Evolutionary conservation across 1,140 invertebrate species (phyloP), one percentile per base, ranked within the genome.

Genomic region (Agrilus planipennis): DNA sequence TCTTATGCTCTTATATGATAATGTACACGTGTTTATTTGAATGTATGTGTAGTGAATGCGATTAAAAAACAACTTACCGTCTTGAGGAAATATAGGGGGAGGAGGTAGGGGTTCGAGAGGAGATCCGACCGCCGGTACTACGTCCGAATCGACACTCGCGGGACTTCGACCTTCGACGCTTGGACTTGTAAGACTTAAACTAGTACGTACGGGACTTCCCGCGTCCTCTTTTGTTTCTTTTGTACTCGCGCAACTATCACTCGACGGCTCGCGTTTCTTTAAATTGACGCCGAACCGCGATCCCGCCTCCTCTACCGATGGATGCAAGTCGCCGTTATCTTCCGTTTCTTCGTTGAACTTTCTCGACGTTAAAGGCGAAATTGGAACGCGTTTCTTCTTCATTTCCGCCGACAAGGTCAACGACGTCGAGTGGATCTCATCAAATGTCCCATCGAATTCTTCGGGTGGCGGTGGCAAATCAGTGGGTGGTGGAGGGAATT

Each of bases 401-500:
- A 58, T 44, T 20, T 63, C 61, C 11, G 64, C 45, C 1, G 68
- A 68, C 3, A 63, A 64, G 1, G 51, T 53, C 57, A 58, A 58
- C 11, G 51, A 44, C 5, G 45, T 34, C n/a, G 34, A 45, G 39
- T 53, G 46, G 29, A 58, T 49, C 32, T 47, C 57, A 52, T 43
- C 65, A 47, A 52, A 62, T 47, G 29, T 35, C 6, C 42, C 61
- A 44, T 57, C 65, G 17, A 75, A 75, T 39, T 84, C 79, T 44
- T 75, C 73, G 0, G 79, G 76, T 1, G 81, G 81, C 18, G 81
- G 81, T 1, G 81, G 81, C n/a, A 84, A 60, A 56, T 84, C 75
- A 0, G 76, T 70, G 1, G 86, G 85, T 1, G 85, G 84, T 4
- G 86, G 86, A 2, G 82, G 83, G 64, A 89, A 89, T 54, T 89